Percentiles rank a stretch among this genome's conserved stretches.
Conservation (phyloP, 2,888 invertebrate species). For the Scaeva pyrastri region DNA sequence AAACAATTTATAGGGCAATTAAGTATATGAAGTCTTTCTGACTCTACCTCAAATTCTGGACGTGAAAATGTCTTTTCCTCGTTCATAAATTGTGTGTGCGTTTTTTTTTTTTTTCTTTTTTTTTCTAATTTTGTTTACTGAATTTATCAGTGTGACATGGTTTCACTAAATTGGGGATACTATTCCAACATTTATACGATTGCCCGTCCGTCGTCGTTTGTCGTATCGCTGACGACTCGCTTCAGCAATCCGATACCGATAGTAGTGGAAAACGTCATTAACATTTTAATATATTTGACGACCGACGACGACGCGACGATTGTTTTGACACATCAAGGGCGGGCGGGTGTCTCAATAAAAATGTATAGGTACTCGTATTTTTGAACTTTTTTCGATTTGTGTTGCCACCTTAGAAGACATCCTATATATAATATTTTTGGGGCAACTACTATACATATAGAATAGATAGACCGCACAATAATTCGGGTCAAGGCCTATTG, state of each 20-base stretch:
- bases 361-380: too few relatives aligned
- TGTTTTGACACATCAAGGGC: constrained; percentile 45
- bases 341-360: too few relatives aligned
- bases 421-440: constrained; percentile 60
- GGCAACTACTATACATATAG: constrained; percentile 6
- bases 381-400: constrained; percentile 28
- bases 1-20: constrained; percentile 72
- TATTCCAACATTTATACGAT: background rate
- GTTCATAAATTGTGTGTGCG: constrained; percentile 53
- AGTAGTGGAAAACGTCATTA: constrained; percentile 42
- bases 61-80: constrained; percentile 67
- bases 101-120: too few relatives aligned
- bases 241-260: constrained; percentile 48
- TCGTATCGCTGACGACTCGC: constrained; percentile 20
- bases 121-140: background rate
- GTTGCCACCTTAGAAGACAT: constrained; percentile 66
- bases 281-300: constrained; percentile 38
- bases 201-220: background rate
- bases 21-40: constrained; percentile 53
- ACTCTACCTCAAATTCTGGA: constrained; percentile 60
- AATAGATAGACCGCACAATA: background rate
- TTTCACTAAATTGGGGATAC: background rate
- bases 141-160: constrained; percentile 55
- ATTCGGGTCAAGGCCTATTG: constrained; percentile 70
- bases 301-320: constrained; percentile 37